Evolutionary conservation across 1,140 invertebrate genomes (phyloP).

Genomic region (Trichonephila clavata): DNA sequence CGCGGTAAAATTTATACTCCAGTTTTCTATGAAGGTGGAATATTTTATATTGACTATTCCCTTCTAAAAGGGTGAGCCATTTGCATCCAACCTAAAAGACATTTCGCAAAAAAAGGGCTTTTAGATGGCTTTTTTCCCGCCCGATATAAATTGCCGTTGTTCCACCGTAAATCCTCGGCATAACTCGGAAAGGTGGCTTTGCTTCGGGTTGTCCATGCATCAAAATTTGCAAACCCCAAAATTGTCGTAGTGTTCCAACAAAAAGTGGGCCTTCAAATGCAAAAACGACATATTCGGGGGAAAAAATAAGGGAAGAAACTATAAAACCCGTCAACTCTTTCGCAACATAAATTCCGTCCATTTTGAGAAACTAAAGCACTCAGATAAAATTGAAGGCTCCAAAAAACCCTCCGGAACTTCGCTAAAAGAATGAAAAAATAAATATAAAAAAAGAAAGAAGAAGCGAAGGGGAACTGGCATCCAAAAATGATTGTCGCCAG

Average conservation of each 20-base stretch:
- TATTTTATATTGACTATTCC: not conserved
- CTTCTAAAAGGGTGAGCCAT: not conserved
- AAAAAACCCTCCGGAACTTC: not conserved
- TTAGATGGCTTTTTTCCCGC: not conserved
- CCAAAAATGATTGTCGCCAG: conserved; percentile 69
- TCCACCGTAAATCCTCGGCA: not conserved
- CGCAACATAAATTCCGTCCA: conserved; percentile 66
- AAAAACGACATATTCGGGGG: not conserved
- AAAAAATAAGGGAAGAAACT: not conserved
- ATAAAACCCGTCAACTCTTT: conserved; percentile 73
- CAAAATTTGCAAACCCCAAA: not conserved
- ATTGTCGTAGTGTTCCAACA: not conserved
- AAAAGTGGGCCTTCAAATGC: not conserved
- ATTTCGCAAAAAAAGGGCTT: not conserved
- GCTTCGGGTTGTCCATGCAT: not conserved
- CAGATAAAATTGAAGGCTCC: conserved; percentile 63
- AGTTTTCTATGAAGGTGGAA: no score
- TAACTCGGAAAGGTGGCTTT: not conserved
- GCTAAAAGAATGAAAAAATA: not conserved
- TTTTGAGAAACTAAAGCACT: conserved; percentile 59
- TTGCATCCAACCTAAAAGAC: not conserved
- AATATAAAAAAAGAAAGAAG: not conserved
- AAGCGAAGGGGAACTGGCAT: conserved; percentile 27
- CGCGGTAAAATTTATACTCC: no score
- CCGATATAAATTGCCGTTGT: not conserved